Evolutionary conservation across 1,140 invertebrate genomes (phyloP).

Genomic region (Sycophila sp.): DNA sequence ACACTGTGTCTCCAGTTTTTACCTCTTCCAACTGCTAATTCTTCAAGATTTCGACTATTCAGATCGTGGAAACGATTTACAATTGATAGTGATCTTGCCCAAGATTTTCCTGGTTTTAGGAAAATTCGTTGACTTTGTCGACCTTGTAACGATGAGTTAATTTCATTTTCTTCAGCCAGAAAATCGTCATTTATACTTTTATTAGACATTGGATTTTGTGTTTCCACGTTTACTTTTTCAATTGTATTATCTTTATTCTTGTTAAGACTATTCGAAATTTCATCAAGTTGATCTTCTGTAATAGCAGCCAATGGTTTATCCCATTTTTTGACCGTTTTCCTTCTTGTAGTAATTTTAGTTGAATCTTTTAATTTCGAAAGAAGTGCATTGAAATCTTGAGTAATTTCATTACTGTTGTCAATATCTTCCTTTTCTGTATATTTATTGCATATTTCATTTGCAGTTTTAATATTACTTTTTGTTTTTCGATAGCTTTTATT

Average conservation of each 20-base stretch:
- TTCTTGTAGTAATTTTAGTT: conserved; percentile 42
- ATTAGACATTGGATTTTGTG: no score
- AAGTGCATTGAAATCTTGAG: not conserved
- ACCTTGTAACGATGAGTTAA: not conserved
- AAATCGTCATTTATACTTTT: not conserved
- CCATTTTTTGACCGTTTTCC: conserved; percentile 41
- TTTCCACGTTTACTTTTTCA: not conserved
- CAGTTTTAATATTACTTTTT: not conserved
- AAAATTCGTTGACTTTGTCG: conserved; percentile 42
- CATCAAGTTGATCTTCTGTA: conserved; percentile 16
- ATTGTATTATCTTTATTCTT: not conserved
- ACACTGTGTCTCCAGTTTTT: conserved; percentile 59
- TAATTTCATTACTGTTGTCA: not conserved
- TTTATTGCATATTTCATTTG: not conserved
- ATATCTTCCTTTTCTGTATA: no score
- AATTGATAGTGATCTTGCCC: conserved; percentile 62
- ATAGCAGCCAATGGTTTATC: conserved; percentile 29
- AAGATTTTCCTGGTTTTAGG: conserved; percentile 59
- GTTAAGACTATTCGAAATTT: not conserved
- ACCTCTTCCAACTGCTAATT: conserved; percentile 50
- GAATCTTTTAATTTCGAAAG: conserved; percentile 45
- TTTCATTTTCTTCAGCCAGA: not conserved
- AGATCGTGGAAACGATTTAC: conserved; percentile 53
- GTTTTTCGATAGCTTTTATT: not conserved
- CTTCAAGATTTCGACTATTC: conserved; percentile 47